These are phyloP conservation scores for Prolemur simus DNA, from an alignment of 2,113 vertebrate species.

Conservation along the genomic window DNA sequence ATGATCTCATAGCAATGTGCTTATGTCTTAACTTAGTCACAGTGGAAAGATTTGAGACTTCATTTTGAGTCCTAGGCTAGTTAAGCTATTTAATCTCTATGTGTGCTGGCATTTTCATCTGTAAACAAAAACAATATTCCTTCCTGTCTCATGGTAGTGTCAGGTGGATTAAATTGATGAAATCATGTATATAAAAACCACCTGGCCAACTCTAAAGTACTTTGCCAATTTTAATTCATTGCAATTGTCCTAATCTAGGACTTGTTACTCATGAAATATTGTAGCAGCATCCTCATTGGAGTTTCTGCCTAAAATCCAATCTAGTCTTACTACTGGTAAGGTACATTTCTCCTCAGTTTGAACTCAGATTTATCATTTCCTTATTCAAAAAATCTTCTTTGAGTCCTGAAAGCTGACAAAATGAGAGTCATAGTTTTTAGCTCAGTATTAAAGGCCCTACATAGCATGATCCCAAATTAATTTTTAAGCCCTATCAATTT, in stretches of 20 bases:
- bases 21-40: neutral
- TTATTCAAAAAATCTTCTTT: neutral
- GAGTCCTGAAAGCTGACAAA: neutral
- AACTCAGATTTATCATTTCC: neutral
- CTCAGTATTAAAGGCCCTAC: neutral
- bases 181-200: neutral
- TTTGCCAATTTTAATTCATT: neutral
- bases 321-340: neutral
- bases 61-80: neutral
- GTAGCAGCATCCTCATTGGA: neutral
- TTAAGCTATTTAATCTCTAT: neutral
- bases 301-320: neutral
- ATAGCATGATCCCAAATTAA: neutral
- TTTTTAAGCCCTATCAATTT: neutral
- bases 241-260: neutral
- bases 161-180: neutral
- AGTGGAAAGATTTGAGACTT: neutral
- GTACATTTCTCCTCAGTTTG: neutral
- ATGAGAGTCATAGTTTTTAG: neutral
- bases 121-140: neutral
- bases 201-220: neutral
- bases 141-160: neutral
- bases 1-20: neutral
- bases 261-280: neutral
- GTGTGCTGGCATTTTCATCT: neutral